Conservation (phyloP, 1,140 invertebrate genomes). For the Drosophila teissieri region DNA sequence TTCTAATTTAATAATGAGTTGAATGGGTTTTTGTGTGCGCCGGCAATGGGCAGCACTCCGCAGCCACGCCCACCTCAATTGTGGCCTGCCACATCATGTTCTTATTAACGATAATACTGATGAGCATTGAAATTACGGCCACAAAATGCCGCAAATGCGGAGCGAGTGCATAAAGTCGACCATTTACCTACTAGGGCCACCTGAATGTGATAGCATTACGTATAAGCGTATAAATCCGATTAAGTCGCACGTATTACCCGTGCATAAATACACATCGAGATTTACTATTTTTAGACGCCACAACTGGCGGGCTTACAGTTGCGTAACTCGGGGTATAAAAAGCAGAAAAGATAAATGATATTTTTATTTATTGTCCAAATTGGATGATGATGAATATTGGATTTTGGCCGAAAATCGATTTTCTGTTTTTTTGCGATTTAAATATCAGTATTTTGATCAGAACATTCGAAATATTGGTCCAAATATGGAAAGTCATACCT, state of each 20-base stretch:
- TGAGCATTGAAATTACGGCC: constrained; percentile 17
- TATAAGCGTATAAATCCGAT: neutral
- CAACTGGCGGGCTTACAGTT: too few relatives aligned
- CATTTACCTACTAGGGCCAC: neutral
- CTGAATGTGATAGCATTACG: neutral
- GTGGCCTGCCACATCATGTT: constrained; percentile 44
- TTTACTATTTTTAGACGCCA: neutral
- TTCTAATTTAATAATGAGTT: constrained; percentile 77
- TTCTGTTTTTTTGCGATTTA: too few relatives aligned
- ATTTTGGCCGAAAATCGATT: too few relatives aligned
- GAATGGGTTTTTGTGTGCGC: constrained; percentile 40
- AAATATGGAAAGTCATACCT: too few relatives aligned
- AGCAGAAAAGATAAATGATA: too few relatives aligned
- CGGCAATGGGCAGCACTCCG: neutral
- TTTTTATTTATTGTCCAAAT: too few relatives aligned
- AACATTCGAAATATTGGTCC: too few relatives aligned
- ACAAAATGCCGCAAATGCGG: neutral
- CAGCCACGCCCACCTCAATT: constrained; percentile 20
- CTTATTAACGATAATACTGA: constrained; percentile 47
- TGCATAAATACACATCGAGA: neutral
- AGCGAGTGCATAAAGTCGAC: neutral
- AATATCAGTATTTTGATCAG: too few relatives aligned
- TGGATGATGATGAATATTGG: too few relatives aligned
- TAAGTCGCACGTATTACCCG: neutral
- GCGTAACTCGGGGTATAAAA: too few relatives aligned